These are phyloP conservation scores for Nasonia giraulti DNA, from an alignment of 1,140 invertebrate species.

Conservation along the genomic window DNA sequence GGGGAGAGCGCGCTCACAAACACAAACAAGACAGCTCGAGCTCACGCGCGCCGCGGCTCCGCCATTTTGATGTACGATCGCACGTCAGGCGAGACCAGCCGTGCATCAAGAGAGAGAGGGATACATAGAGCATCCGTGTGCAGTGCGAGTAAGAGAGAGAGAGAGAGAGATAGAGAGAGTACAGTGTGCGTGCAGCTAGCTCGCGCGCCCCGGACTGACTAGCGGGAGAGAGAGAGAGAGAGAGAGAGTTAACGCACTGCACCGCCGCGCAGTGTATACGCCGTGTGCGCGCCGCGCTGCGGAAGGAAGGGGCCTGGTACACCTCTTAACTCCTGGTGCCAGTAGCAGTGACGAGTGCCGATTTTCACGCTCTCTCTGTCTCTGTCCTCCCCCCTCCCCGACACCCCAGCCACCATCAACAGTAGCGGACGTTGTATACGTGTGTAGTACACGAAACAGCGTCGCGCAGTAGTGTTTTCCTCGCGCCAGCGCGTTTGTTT, in stretches of 20 bases:
- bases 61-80: conserved; percentile 72
- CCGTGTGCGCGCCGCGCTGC: not conserved
- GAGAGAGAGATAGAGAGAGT: not conserved
- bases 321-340: not conserved
- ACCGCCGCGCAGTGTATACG: not conserved
- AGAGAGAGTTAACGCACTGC: conserved; percentile 5
- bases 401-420: conserved; percentile 17
- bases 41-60: conserved; percentile 48
- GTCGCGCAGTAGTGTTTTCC: not conserved
- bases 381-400: not conserved
- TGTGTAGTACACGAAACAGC: not conserved
- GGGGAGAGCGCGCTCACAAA: not conserved
- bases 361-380: not conserved
- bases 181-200: not conserved
- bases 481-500: conserved; percentile 12
- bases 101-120: conserved; percentile 36
- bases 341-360: not conserved
- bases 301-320: not conserved
- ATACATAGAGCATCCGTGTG: not conserved
- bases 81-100: conserved; percentile 64
- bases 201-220: not conserved
- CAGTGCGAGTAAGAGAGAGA: conserved; percentile 30
- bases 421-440: not conserved
- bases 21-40: not conserved
- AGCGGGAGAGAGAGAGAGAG: not conserved